These are phyloP conservation scores for Ranitomeya imitator DNA, from an alignment of 2,113 vertebrate species.

Conservation along the genomic window DNA sequence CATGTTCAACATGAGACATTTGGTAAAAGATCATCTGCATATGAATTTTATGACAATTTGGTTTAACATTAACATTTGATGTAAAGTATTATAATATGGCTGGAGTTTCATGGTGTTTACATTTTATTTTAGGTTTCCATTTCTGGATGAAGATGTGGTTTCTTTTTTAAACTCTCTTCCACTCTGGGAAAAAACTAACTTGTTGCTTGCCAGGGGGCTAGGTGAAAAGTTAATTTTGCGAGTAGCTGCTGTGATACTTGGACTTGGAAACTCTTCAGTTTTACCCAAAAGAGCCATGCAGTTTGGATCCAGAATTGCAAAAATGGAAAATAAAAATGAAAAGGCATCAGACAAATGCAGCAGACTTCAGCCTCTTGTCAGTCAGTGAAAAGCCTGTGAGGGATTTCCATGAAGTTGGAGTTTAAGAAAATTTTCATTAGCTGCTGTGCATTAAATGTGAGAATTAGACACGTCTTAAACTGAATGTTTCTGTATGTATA, in stretches of 20 bases:
- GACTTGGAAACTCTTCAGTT: constrained; percentile 75
- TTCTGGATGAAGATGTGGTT: constrained; percentile 92
- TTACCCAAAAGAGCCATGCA: constrained; percentile 94
- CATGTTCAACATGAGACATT: no score
- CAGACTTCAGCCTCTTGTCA: constrained; percentile 70
- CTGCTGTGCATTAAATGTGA: no score
- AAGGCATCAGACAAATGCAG: constrained; percentile 87
- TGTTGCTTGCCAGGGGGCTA: constrained; percentile 84
- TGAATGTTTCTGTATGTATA: no score
- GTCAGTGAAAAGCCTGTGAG: neutral
- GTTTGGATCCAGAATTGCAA: constrained; percentile 94
- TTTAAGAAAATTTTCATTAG: no score
- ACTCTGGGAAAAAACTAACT: constrained; percentile 83
- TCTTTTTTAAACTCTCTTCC: constrained; percentile 86
- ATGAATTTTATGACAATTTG: no score
- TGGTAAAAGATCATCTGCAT: no score
- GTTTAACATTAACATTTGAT: neutral
- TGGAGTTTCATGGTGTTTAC: neutral
- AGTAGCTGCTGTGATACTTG: constrained; percentile 77
- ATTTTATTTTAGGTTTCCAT: constrained; percentile 84
- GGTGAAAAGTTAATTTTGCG: constrained; percentile 93
- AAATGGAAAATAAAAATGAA: constrained; percentile 84
- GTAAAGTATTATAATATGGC: neutral
- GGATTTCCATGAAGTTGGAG: neutral
- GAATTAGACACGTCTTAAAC: no score